phyloP scores from a whole-genome alignment of 2,888 invertebrate genomes.

The Brassicogethes aeneus region DNA sequence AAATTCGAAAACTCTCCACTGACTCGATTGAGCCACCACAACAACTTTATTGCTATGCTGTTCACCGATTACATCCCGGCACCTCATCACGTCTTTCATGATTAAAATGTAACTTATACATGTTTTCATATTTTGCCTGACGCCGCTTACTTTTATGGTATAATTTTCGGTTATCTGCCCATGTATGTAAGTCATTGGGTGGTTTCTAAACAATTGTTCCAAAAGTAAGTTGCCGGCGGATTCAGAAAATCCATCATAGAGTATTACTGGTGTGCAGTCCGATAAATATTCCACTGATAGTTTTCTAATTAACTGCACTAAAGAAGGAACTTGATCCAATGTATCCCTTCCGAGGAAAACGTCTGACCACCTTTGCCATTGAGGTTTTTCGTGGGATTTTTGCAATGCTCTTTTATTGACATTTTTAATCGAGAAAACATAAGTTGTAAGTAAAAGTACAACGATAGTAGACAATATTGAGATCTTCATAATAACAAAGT shows the following conservation, averaged over 20 bases:
- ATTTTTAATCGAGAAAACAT: too few species aligned
- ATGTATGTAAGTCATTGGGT: slow-evolving; percentile 52
- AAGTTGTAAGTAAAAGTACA: too few species aligned
- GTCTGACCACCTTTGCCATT: slow-evolving; percentile 34
- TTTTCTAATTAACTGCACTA: slow-evolving; percentile 51
- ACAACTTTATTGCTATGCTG: slow-evolving; percentile 57
- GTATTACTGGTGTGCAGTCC: slow-evolving; percentile 56
- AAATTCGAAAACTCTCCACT: slow-evolving; percentile 68
- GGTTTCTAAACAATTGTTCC: slow-evolving; percentile 48
- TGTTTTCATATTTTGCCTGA: slow-evolving; percentile 36
- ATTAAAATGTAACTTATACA: slow-evolving; percentile 61
- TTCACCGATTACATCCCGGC: slow-evolving; percentile 51
- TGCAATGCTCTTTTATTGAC: slow-evolving; percentile 31
- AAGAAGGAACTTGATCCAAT: slow-evolving; percentile 47
- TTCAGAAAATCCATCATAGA: slow-evolving; percentile 56
- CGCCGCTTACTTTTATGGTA: slow-evolving; percentile 40
- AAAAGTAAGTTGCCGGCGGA: slow-evolving; percentile 47
- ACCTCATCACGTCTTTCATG: slow-evolving; percentile 52
- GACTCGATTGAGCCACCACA: slow-evolving; percentile 59
- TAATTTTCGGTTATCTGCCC: slow-evolving; percentile 50
- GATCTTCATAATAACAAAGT: too few species aligned
- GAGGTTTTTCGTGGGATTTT: slow-evolving; percentile 36
- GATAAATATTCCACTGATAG: slow-evolving; percentile 50
- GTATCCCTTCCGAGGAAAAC: slow-evolving; percentile 26
- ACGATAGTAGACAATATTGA: too few species aligned